Base-by-base conservation (phyloP, 2,888 invertebrate species). In the Fragum whitleyi region DNA sequence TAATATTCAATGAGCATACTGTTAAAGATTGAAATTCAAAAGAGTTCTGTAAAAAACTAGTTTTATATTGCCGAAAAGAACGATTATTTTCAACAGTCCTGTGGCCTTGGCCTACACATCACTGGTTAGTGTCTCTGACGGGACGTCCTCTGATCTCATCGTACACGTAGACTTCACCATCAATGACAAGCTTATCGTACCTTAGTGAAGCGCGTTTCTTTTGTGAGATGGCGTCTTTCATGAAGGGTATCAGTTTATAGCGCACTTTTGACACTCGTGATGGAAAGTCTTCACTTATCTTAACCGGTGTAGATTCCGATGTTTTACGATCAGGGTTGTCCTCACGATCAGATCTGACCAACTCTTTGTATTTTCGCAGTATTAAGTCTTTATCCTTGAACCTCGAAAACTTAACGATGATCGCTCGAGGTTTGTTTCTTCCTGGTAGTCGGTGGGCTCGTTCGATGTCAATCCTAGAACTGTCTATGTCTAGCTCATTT, bases 241-340 rank as follows among this genome's bases (percentile, higher is more conserved):
- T 42, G 28, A 69, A 69, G 29, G 51, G 51, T 47, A 29, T 23
- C n/a, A 69, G 53, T 16, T 28, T 19, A 51, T 42, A 26, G 2
- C 69, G 69, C 11, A 32, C 55, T 29, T 53, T 69, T 26, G 28
- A 47, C 16, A 69, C 55, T 16, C 69, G 21, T 7, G 19, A 21
- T 19, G 69, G 69, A 29, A 69, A 69, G 55, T 69, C 69, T n/a
- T 69, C 69, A n/a, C 69, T 69, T 19, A 69, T 29, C 21, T 23
- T 47, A 26, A 69, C 53, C 28, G 32, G 32, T 23, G 16, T 47
- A 16, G 19, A 5, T n/a, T 23, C 16, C 26, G 26, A 23, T 23
- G 28, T 28, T 5, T 11, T 9, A n/a, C 29, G n/a, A 59, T 59
- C 28, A 19, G 26, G 14, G 11, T 11, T 14, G n/a, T 21, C 16